A percentile compares a stretch with the other conserved stretches of the same genome.
Evolutionary conservation across 2,797 vertebrate genomes (phyloP).

Genomic region (Orientallactaga sibirica): DNA sequence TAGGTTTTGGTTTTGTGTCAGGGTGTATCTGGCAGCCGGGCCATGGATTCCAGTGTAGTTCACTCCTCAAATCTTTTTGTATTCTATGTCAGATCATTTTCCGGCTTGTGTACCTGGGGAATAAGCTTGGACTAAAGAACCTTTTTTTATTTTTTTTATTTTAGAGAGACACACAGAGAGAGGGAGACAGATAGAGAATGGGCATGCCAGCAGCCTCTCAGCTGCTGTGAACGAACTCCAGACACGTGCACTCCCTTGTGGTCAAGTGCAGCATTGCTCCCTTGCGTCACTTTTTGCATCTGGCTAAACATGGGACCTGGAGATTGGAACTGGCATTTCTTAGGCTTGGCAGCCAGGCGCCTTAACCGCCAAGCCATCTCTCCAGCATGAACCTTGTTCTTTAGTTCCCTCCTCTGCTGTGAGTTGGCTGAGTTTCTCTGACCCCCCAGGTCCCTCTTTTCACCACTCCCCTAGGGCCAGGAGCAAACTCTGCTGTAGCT

Average conservation of each 20-base stretch:
- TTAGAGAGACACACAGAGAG: no score
- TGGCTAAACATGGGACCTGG: no score
- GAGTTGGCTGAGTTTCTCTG: neutral
- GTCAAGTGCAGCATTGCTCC: no score
- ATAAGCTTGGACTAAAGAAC: neutral
- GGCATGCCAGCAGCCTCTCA: no score
- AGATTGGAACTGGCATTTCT: no score
- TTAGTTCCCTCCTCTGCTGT: neutral
- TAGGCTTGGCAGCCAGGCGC: no score
- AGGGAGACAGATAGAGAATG: no score
- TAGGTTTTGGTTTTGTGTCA: neutral
- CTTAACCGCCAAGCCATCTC: no score
- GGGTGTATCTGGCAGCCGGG: neutral
- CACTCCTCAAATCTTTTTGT: neutral
- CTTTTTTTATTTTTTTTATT: neutral
- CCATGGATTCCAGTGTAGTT: neutral
- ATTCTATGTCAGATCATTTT: neutral
- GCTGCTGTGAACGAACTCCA: no score
- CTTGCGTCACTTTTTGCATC: no score
- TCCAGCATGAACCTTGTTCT: neutral
- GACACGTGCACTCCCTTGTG: no score
- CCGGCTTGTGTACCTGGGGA: fast-evolving
- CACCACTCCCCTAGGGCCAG: neutral
- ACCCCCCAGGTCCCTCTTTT: neutral
- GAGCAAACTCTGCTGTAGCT: neutral